A percentile compares a stretch with the other conserved stretches of the same genome.
Conservation (phyloP, 1,140 invertebrate genomes). For the Lucilia sericata region DNA sequence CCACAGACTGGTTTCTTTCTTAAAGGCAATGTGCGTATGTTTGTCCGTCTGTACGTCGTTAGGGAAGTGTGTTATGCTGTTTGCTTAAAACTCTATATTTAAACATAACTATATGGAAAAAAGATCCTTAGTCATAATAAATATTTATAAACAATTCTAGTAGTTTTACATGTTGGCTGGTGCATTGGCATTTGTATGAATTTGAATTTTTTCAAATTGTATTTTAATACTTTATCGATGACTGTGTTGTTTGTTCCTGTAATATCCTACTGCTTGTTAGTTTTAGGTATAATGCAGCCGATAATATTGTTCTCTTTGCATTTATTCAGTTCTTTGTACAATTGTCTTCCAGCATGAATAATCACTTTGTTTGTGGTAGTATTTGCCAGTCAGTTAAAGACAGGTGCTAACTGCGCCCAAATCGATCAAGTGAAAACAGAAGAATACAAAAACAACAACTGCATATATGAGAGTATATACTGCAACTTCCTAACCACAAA, state of each 20-base stretch:
- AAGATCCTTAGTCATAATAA: slow-evolving; percentile 32
- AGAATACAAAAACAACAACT: background rate
- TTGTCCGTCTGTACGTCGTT: too few species aligned
- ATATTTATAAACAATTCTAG: background rate
- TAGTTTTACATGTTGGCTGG: background rate
- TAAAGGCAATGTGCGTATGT: background rate
- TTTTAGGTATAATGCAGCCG: background rate
- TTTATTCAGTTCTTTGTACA: background rate
- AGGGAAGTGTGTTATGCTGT: too few species aligned
- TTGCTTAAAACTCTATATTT: too few species aligned
- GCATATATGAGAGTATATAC: background rate
- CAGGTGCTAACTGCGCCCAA: slow-evolving; percentile 41
- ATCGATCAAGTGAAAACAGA: slow-evolving; percentile 37
- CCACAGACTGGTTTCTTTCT: background rate
- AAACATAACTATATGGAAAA: too few species aligned
- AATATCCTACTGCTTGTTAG: background rate
- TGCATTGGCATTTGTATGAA: background rate
- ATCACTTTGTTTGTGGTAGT: slow-evolving; percentile 40
- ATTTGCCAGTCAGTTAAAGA: slow-evolving; percentile 39
- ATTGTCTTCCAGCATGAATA: slow-evolving; percentile 22
- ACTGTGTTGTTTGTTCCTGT: background rate
- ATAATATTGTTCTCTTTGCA: too few species aligned
- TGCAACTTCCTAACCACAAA: slow-evolving; percentile 14
- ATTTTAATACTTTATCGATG: slow-evolving; percentile 17
- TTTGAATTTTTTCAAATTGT: slow-evolving; percentile 39